Evolutionary conservation across 2,113 vertebrate genomes (phyloP).

Genomic region (Tyrannus savana): DNA sequence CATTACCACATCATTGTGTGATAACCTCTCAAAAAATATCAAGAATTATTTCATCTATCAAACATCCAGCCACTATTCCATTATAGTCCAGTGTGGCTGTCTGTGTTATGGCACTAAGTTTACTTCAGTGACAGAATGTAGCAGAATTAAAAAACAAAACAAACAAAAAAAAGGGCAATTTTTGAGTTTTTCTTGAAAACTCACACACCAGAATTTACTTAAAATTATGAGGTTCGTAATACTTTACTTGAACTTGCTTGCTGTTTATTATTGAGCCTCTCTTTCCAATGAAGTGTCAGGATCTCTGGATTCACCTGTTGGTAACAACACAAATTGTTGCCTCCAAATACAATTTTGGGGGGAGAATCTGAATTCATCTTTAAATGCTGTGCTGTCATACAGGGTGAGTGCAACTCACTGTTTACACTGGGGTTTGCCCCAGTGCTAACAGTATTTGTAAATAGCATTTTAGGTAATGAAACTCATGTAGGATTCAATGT

Average conservation of each 20-base stretch:
- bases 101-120: neutral
- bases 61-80: neutral
- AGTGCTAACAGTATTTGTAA: neutral
- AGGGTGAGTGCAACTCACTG: accelerated
- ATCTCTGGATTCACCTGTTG: neutral
- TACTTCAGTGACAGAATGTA: neutral
- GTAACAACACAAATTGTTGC: neutral
- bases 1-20: neutral
- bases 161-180: neutral
- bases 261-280: neutral
- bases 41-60: neutral
- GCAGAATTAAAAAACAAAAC: neutral
- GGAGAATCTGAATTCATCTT: neutral
- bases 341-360: neutral
- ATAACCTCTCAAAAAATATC: neutral
- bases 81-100: neutral
- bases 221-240: neutral
- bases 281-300: neutral
- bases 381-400: neutral
- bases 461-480: neutral
- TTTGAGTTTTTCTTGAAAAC: neutral
- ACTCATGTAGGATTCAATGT: neutral
- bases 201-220: neutral
- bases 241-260: neutral
- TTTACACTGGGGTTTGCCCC: neutral